phyloP scores from a whole-genome alignment of 2,113 vertebrate genomes.

The Tylochromis polylepis region DNA sequence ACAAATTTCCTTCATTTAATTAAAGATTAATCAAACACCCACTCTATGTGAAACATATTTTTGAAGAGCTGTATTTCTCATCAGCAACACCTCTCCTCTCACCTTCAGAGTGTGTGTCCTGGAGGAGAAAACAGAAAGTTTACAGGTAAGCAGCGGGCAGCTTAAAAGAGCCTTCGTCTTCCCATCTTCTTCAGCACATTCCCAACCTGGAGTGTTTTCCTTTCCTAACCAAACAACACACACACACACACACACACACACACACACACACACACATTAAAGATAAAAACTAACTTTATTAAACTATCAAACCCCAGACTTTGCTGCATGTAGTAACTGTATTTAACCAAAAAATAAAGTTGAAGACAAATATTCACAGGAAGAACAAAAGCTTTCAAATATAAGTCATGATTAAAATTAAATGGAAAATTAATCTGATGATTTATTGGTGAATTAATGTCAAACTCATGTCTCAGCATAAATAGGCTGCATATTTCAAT shows the following conservation, averaged over 20 bases:
- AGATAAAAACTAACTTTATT: background rate
- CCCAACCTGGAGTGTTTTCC: slow-evolving; percentile 32
- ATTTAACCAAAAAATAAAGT: background rate
- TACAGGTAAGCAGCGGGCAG: slow-evolving; percentile 23
- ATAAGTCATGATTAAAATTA: background rate
- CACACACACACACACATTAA: background rate
- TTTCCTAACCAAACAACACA: background rate
- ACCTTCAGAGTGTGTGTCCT: background rate
- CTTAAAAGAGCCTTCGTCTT: background rate
- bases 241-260: background rate
- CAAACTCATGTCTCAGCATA: background rate
- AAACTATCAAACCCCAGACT: background rate
- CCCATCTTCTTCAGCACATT: slow-evolving; percentile 16
- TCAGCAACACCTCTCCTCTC: background rate
- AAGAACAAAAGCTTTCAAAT: no score
- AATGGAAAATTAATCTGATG: background rate
- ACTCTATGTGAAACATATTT: background rate
- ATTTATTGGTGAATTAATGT: background rate
- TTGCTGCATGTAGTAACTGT: background rate
- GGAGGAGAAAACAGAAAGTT: background rate
- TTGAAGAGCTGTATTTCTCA: background rate
- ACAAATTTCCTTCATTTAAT: background rate
- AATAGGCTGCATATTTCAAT: background rate
- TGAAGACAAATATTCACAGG: background rate
- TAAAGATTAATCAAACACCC: background rate